Evolutionary conservation across 1,140 invertebrate genomes (phyloP), one percentile per base, ranked within the genome.

Genomic region (Procambarus virginalis): DNA sequence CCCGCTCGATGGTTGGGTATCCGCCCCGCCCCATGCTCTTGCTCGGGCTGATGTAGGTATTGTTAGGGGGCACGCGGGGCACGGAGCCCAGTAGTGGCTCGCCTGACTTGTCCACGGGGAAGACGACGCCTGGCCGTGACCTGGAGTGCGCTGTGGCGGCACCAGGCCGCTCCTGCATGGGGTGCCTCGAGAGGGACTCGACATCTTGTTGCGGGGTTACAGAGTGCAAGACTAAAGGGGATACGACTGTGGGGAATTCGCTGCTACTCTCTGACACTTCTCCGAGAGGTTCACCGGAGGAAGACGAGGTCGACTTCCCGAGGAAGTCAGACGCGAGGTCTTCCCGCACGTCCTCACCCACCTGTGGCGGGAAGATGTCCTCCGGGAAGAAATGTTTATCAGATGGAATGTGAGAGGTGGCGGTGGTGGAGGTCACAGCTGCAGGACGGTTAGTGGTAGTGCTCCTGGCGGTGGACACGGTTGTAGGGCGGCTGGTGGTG

Each of bases 1-100:
- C 86, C 3, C 79, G 79, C 80, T 89, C 81, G n/a, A 89, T 83
- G 22, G 87, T 86, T 8, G 84, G 84, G 34, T 64, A 48, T 20
- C 80, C 80, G 10, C 87, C 87, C 55, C 80, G 70, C 8, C 87
- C 87, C 12, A 83, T 83, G 34, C 87, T 89, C 20, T 49, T 75
- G 80, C 87, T 89, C 14, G 87, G 87, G 20, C 87, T 89, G 70
- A 89, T 89, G n/a, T 83, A 77, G n/a, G 87, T 89, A 14, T 76
- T 60, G 45, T 89, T 83, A 17, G 64, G n/a, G 5, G 68, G 68
- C 6, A 34, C n/a, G 5, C 68, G 68, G 8, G n/a, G 68, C 68
- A 22, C 48, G 14, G 14, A 55, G 0, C 85, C 76, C 8, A 45
- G 10, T n/a, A 82, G 22, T 0, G 64, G 78, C n/a, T 48, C 64